These are phyloP conservation scores for Parnassius apollo DNA, from an alignment of 2,888 invertebrate species.

Conservation along the genomic window DNA sequence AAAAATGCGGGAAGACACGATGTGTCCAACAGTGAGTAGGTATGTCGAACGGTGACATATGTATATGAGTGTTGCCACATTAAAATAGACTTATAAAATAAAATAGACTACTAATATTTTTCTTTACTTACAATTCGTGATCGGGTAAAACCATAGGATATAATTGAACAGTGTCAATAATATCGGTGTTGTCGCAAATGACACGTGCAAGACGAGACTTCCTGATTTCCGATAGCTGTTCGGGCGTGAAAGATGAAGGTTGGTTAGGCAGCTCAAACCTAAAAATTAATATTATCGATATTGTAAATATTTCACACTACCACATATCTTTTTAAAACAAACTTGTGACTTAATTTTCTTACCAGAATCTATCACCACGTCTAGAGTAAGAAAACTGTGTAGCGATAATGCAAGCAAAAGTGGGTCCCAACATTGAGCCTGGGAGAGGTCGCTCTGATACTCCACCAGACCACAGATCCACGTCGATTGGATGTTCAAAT, in stretches of 20 bases:
- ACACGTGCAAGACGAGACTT: conserved; percentile 90
- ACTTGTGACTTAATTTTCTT: conserved; percentile 34
- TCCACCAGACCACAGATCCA: conserved; percentile 97
- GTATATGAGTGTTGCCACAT: too few relatives aligned
- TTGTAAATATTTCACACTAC: background rate
- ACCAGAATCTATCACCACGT: conserved; percentile 96
- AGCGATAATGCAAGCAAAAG: conserved; percentile 96
- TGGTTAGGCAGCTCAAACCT: conserved; percentile 94
- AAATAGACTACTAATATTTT: background rate
- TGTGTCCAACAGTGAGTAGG: too few relatives aligned
- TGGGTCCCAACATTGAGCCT: conserved; percentile 96
- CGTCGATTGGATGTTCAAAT: conserved; percentile 94
- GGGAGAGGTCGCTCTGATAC: conserved; percentile 94
- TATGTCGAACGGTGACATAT: too few relatives aligned
- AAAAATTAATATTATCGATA: conserved; percentile 21
- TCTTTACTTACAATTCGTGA: conserved; percentile 91
- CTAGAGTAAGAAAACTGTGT: conserved; percentile 95
- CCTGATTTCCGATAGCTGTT: conserved; percentile 91
- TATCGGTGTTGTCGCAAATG: conserved; percentile 95
- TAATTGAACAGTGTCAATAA: conserved; percentile 94
- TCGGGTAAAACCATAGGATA: conserved; percentile 96
- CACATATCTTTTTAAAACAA: background rate
- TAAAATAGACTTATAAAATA: too few relatives aligned
- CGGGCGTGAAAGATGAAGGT: conserved; percentile 93
- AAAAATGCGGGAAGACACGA: too few relatives aligned